A percentile compares a stretch with the other conserved stretches of the same genome.
These are phyloP conservation scores for Listrodromus nycthemerus DNA, from an alignment of 2,888 invertebrate genomes.

Conservation along the genomic window DNA sequence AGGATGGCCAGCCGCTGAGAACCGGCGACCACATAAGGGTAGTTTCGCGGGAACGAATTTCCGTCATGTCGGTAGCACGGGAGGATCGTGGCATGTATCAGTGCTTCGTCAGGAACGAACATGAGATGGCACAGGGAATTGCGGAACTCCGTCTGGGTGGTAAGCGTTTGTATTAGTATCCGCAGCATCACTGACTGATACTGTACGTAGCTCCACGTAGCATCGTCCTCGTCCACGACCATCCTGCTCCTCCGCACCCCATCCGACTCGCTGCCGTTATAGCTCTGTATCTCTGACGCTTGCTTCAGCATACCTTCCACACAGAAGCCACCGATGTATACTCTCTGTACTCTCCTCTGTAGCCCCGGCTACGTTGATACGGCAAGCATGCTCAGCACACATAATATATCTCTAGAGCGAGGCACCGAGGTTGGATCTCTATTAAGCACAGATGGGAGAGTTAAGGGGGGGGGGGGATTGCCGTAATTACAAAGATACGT, in stretches of 20 bases:
- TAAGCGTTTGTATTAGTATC: conserved; percentile 73
- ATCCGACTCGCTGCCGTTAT: conserved; percentile 39
- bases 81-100: conserved; percentile 85
- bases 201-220: neutral
- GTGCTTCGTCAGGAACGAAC: conserved; percentile 84
- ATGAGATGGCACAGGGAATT: conserved; percentile 84
- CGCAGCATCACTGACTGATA: conserved; percentile 3
- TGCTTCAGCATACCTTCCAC: conserved; percentile 35
- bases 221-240: too few relatives aligned
- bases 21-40: conserved; percentile 83
- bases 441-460: conserved; percentile 50
- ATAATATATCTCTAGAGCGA: conserved; percentile 43
- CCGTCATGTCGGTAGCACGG: conserved; percentile 83
- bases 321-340: neutral
- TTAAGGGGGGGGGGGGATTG: conserved; percentile 21
- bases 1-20: conserved; percentile 84
- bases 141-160: conserved; percentile 84
- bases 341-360: conserved; percentile 27
- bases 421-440: conserved; percentile 57
- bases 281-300: conserved; percentile 55
- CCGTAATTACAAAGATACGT: conserved; percentile 57
- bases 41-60: conserved; percentile 85
- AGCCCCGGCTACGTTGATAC: conserved; percentile 57
- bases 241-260: neutral
- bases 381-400: conserved; percentile 51